Conservation (phyloP, 2,888 invertebrate genomes). For the Philaethria dido region DNA sequence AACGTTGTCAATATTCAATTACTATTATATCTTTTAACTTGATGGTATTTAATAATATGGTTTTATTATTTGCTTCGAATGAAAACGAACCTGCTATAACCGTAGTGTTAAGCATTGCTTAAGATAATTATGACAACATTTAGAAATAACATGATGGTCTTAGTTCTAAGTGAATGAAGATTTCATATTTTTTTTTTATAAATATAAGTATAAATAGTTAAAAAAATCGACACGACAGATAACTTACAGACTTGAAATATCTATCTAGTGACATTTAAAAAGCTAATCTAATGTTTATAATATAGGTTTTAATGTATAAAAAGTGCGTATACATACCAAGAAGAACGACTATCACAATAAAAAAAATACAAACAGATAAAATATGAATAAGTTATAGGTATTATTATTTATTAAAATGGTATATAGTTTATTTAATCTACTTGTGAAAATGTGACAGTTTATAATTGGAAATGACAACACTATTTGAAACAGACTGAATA, state of each 20-base stretch:
- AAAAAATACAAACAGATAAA: not conserved
- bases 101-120: not conserved
- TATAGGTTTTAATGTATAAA: slow-evolving; percentile 19
- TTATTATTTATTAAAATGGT: too few relatives aligned
- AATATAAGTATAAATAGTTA: slow-evolving; percentile 17
- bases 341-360: slow-evolving; percentile 30
- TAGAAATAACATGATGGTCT: not conserved
- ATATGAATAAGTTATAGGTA: not conserved
- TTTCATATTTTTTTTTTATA: not conserved
- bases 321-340: slow-evolving; percentile 27
- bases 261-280: slow-evolving; percentile 20
- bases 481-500: slow-evolving; percentile 1
- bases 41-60: too few relatives aligned
- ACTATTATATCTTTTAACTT: not conserved
- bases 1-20: slow-evolving; percentile 6
- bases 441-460: not conserved
- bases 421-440: slow-evolving; percentile 14
- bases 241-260: slow-evolving; percentile 11
- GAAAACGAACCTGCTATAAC: not conserved
- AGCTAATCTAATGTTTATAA: slow-evolving; percentile 9
- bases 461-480: slow-evolving; percentile 2
- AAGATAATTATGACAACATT: not conserved
- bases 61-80: too few relatives aligned
- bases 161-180: not conserved
- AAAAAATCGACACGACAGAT: slow-evolving; percentile 6